phyloP scores from a whole-genome alignment of 2,797 vertebrate species.

The Manis javanica region DNA sequence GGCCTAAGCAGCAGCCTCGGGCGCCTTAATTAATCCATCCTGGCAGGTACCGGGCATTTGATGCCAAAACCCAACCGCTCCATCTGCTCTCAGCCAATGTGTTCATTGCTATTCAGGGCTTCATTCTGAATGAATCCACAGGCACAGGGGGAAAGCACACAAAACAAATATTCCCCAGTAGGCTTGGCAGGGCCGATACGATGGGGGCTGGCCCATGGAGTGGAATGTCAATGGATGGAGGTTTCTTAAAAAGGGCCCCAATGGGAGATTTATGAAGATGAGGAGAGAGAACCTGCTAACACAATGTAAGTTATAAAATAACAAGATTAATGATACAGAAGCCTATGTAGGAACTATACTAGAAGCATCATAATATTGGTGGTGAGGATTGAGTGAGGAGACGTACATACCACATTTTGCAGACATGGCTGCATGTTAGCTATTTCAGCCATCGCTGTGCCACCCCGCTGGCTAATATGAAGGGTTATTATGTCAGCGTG shows the following conservation, averaged over 20 bases:
- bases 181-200: rapidly evolving
- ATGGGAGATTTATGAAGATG: not conserved
- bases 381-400: not conserved
- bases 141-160: not conserved
- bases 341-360: not conserved
- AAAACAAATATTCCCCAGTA: not conserved
- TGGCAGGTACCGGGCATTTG: not conserved
- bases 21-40: not conserved
- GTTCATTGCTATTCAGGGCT: conserved; percentile 8
- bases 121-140: not conserved
- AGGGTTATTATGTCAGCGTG: rapidly evolving
- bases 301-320: not conserved
- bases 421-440: rapidly evolving
- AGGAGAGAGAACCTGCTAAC: not conserved
- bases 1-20: rapidly evolving
- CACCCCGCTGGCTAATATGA: not conserved
- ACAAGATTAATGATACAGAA: not conserved
- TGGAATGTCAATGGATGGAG: not conserved
- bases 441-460: not conserved
- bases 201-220: not conserved
- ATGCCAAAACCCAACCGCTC: not conserved
- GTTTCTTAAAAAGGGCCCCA: too few relatives aligned
- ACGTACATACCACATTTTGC: not conserved
- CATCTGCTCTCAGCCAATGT: not conserved
- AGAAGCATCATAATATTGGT: too few relatives aligned